Evolutionary conservation across 1,140 invertebrate genomes (phyloP).

Genomic region (Lepidotrigona ventralis): DNA sequence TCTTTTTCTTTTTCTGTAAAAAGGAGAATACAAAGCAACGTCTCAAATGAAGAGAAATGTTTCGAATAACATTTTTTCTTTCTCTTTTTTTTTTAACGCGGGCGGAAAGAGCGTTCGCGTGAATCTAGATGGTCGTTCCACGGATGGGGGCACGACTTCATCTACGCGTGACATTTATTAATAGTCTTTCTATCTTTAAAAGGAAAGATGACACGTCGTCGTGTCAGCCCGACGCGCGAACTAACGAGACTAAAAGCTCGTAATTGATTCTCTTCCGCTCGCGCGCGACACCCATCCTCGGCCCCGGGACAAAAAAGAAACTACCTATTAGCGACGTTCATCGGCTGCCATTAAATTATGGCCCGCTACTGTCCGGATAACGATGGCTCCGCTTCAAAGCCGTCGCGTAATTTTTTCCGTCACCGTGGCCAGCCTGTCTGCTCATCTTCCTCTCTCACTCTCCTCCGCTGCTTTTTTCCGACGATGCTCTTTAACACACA

Average conservation of each 20-base stretch:
- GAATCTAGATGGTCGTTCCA: conserved; percentile 29
- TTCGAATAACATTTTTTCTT: conserved; percentile 17
- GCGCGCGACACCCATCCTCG: conserved; percentile 20
- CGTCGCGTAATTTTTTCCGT: conserved; percentile 11
- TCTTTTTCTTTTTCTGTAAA: not conserved
- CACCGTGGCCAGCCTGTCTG: not conserved
- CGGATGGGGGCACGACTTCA: conserved; percentile 39
- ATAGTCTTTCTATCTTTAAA: conserved; percentile 66
- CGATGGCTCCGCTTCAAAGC: conserved; percentile 35
- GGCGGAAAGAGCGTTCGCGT: not conserved
- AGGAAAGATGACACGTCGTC: conserved; percentile 62
- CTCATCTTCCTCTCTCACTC: not conserved
- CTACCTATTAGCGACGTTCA: conserved; percentile 61
- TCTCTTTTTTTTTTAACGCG: not conserved
- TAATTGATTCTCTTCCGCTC: conserved; percentile 64
- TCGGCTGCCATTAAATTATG: conserved; percentile 62
- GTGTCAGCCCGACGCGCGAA: conserved; percentile 56
- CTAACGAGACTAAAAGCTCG: conserved; percentile 67
- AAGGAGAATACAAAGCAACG: not conserved
- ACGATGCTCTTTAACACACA: not conserved
- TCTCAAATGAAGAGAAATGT: too few relatives aligned
- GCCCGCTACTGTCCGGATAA: conserved; percentile 30
- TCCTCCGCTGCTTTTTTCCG: not conserved
- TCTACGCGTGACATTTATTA: conserved; percentile 63
- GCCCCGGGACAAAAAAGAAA: conserved; percentile 55